These are phyloP conservation scores for Ibidorhyncha struthersii DNA, from an alignment of 2,113 vertebrate species.

Conservation along the genomic window DNA sequence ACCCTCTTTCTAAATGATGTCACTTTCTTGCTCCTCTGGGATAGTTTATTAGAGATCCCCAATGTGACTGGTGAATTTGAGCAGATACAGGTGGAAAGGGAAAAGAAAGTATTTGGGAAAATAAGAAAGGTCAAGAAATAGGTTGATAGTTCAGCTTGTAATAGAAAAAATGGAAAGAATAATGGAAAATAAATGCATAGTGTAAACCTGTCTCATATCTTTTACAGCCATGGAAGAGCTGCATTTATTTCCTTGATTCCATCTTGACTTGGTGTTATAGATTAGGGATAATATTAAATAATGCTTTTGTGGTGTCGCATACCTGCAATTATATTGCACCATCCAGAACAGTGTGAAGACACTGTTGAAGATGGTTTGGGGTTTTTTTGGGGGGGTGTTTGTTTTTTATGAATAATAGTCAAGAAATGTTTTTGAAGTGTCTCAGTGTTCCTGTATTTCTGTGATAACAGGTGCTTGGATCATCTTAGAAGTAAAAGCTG, in stretches of 20 bases:
- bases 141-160: slow-evolving; percentile 18
- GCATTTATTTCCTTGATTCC: slow-evolving; percentile 7
- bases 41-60: slow-evolving; percentile 35
- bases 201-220: not conserved
- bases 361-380: not conserved
- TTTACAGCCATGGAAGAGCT: not conserved
- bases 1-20: slow-evolving; percentile 44
- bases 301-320: not conserved
- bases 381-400: no score
- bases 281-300: not conserved
- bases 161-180: not conserved
- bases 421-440: not conserved
- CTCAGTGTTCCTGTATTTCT: not conserved
- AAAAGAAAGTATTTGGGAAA: not conserved
- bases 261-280: not conserved
- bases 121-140: slow-evolving; percentile 36
- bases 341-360: not conserved
- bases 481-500: not conserved
- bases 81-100: not conserved
- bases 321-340: not conserved
- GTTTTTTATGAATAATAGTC: not conserved
- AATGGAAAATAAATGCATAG: not conserved
- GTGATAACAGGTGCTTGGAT: not conserved
- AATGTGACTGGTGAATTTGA: slow-evolving; percentile 49
- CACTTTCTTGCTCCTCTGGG: slow-evolving; percentile 32